Percentiles rank a stretch among this genome's conserved stretches.
Conservation (phyloP, 1,140 invertebrate genomes). For the Branchinecta lindahli region DNA sequence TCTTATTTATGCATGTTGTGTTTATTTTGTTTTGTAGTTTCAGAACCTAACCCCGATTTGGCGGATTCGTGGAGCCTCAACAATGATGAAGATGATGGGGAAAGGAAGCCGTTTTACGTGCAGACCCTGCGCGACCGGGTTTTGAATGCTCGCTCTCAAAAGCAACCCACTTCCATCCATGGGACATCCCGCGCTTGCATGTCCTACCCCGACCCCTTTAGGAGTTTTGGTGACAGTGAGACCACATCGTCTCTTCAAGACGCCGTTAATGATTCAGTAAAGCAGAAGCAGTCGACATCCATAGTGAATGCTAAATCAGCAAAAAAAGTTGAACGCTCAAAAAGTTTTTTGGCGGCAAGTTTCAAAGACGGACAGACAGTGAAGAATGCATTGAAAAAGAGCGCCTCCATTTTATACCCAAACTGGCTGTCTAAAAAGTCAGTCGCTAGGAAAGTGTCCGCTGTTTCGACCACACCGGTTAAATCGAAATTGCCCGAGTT, state of each 20-base stretch:
- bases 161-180: background rate
- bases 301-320: background rate
- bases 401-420: slow-evolving; percentile 18
- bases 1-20: background rate
- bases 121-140: background rate
- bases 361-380: slow-evolving; percentile 13
- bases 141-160: background rate
- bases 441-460: background rate
- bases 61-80: background rate
- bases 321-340: background rate
- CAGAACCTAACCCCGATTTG: background rate
- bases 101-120: background rate
- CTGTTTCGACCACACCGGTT: too few species aligned
- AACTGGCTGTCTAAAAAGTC: slow-evolving; percentile 14
- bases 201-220: background rate
- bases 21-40: background rate
- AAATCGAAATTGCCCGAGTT: too few species aligned
- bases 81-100: background rate
- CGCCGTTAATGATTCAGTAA: too few species aligned
- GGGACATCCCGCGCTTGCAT: background rate
- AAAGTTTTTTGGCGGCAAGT: background rate
- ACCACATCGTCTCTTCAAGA: background rate
- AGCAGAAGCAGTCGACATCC: background rate
- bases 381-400: slow-evolving; percentile 17
- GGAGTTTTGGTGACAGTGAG: background rate